Percentiles rank a stretch among this genome's conserved stretches.
These are phyloP conservation scores for Sogatella furcifera DNA, from an alignment of 1,140 invertebrate species.

Conservation along the genomic window DNA sequence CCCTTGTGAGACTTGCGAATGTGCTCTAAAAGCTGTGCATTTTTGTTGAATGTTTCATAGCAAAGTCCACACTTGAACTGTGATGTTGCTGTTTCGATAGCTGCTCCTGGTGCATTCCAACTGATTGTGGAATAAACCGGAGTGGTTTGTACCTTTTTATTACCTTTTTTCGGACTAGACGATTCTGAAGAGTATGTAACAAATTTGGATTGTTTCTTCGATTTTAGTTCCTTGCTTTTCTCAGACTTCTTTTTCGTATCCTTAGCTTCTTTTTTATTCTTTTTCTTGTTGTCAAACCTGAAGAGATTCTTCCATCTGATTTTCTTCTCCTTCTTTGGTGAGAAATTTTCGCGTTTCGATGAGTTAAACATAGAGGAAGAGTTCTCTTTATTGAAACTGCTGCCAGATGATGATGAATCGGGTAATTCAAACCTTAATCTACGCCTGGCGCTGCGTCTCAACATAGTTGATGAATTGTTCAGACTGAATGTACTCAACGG, in stretches of 20 bases:
- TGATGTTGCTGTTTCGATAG: neutral
- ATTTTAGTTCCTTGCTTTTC: neutral
- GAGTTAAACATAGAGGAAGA: neutral
- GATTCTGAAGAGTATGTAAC: neutral
- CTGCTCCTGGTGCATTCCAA: slow-evolving; percentile 5
- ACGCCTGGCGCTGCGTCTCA: slow-evolving; percentile 13
- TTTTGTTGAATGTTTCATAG: slow-evolving; percentile 20
- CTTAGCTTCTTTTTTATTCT: neutral
- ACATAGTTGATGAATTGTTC: slow-evolving; percentile 7
- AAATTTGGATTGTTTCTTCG: neutral
- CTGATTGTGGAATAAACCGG: slow-evolving; percentile 7
- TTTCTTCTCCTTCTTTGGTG: slow-evolving; percentile 15
- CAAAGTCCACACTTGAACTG: slow-evolving; percentile 26
- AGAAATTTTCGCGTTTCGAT: neutral
- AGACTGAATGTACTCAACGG: neutral
- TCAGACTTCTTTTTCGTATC: neutral
- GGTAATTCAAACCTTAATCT: slow-evolving; percentile 25
- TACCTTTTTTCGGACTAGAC: slow-evolving; percentile 1
- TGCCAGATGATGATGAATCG: slow-evolving; percentile 9
- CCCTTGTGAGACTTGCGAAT: slow-evolving; percentile 19
- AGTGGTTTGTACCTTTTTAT: slow-evolving; percentile 2
- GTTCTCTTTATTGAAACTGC: slow-evolving; percentile 16
- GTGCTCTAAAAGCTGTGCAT: slow-evolving; percentile 23
- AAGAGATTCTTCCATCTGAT: slow-evolving; percentile 5
- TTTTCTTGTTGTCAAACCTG: slow-evolving; percentile 6